Evolutionary conservation across 2,888 invertebrate genomes (phyloP), one percentile per base, ranked within the genome.

Genomic region (Seladonia tumulorum): DNA sequence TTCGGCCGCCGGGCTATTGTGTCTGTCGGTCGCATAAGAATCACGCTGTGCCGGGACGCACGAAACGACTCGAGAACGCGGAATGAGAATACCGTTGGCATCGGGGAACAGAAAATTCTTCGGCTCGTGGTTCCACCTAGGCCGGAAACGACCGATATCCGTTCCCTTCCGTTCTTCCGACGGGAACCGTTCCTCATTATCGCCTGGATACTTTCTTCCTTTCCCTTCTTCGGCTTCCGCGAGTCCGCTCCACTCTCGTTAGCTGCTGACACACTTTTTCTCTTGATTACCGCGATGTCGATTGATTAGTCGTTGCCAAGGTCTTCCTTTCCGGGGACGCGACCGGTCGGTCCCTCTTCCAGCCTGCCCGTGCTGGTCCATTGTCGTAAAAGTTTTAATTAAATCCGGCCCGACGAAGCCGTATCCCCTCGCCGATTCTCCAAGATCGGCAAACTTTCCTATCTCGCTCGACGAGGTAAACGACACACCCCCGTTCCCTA

Each of bases 321-420:
- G 73, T 90, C 89, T 90, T 86, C 79, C 80, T 90, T 86, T 77
- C 81, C 39, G 29, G 39, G 45, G 25, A 29, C 29, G 42, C 39
- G 47, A 4, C 49, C 57, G 1, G 18, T 47, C 53, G n/a, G n/a
- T n/a, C 18, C 72, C 66, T 47, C n/a, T n/a, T n/a, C 77, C 74
- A 63, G 53, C 66, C 76, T 72, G 22, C 12, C 45, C 76, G 29
- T 29, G 29, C 66, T 42, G 70, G 82, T 78, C 76, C 78, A 89
- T 88, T 90, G 89, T 89, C 87, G 87, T 83, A 70, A 89, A 89
- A 90, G 83, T 90, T 90, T 90, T 90, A 90, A 90, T 90, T 90
- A 90, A 90, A 90, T 90, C 90, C 90, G 90, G 80, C 80, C 63
- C 39, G 76, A 18, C 82, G 90, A 85, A 87, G 83, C 82, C 86